phyloP scores from a whole-genome alignment of 2,113 vertebrate species.

The Erythrolamprus reginae region DNA sequence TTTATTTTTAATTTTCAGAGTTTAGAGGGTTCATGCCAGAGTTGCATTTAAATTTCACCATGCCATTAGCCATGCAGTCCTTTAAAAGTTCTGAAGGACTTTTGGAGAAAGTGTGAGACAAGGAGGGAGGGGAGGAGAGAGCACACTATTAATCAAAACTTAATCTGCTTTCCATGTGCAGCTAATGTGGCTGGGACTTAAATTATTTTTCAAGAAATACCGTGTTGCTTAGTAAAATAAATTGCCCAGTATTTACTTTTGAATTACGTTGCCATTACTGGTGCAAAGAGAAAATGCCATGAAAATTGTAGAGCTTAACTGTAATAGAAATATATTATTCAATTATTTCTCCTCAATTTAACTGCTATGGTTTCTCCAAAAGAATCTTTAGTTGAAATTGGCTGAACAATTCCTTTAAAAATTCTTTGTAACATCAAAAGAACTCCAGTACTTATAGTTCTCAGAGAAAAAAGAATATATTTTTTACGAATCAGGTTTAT shows the following conservation, averaged over 20 bases:
- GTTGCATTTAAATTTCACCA: conserved; percentile 11
- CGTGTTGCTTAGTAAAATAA: not conserved
- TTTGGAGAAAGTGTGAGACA: not conserved
- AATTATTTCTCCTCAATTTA: not conserved
- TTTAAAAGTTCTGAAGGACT: conserved; percentile 7
- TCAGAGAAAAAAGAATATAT: not conserved
- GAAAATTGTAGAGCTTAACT: not conserved
- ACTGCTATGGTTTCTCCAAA: not conserved
- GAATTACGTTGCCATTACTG: not conserved
- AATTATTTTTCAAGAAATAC: conserved; percentile 10
- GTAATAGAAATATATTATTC: not conserved
- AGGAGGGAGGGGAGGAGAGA: not conserved
- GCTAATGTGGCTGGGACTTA: not conserved
- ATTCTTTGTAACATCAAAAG: not conserved
- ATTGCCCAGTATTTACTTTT: conserved; percentile 8
- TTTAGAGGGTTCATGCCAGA: not conserved
- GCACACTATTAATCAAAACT: not conserved
- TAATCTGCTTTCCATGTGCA: not conserved
- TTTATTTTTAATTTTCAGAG: not conserved
- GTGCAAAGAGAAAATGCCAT: not conserved
- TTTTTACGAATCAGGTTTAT: not conserved
- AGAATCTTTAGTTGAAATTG: not conserved
- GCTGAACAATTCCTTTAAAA: not conserved
- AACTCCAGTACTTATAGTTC: not conserved
- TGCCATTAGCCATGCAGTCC: not conserved